phyloP scores from a whole-genome alignment of 2,888 invertebrate species.

The Tinea pellionella region DNA sequence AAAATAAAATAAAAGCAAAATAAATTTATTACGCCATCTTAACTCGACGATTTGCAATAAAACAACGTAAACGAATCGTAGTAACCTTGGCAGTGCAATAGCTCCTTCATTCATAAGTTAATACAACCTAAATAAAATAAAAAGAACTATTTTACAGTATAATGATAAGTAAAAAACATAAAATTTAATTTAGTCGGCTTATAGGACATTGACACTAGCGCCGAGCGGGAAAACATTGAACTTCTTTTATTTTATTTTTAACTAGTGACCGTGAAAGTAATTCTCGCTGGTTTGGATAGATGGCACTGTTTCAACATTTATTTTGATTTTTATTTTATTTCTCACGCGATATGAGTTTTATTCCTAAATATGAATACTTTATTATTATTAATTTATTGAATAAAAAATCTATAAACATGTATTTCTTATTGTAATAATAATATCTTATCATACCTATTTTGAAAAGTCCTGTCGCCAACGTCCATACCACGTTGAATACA shows the following conservation, averaged over 20 bases:
- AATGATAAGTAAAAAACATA: not conserved
- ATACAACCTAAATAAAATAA: slow-evolving; percentile 9
- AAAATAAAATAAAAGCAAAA: slow-evolving; percentile 23
- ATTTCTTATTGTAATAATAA: not conserved
- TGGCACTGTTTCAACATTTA: slow-evolving; percentile 28
- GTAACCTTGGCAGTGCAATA: slow-evolving; percentile 38
- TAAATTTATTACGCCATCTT: slow-evolving; percentile 39
- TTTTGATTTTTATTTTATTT: too few relatives aligned
- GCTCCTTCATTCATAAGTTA: slow-evolving; percentile 19
- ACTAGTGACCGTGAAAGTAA: slow-evolving; percentile 37
- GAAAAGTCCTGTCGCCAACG: slow-evolving; percentile 20
- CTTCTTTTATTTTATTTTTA: slow-evolving; percentile 25
- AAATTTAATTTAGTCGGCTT: not conserved
- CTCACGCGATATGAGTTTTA: not conserved
- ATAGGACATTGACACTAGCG: slow-evolving; percentile 1
- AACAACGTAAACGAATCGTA: slow-evolving; percentile 22
- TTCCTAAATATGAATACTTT: too few relatives aligned
- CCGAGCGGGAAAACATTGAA: slow-evolving; percentile 35
- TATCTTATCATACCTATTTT: not conserved
- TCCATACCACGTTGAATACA: slow-evolving; percentile 26
- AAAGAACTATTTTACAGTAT: not conserved
- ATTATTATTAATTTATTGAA: not conserved
- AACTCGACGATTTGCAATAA: slow-evolving; percentile 25
- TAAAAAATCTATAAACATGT: not conserved
- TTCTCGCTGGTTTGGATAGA: slow-evolving; percentile 29